phyloP scores from a whole-genome alignment of 2,888 invertebrate genomes.

The Pseudococcus jackbeardsleyi region DNA sequence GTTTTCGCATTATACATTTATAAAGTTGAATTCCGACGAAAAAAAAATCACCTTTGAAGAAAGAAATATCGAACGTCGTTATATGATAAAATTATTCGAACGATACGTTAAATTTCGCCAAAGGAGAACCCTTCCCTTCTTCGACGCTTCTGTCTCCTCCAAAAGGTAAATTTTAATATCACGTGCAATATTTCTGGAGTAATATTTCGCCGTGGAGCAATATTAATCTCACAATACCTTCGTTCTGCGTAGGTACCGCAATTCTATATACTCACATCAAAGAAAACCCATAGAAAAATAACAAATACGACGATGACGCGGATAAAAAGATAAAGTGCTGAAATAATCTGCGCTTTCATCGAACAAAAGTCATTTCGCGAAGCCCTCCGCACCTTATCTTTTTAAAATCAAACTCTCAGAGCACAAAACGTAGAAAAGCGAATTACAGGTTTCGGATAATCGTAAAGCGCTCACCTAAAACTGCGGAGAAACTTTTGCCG shows the following conservation, averaged over 20 bases:
- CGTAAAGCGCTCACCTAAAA: neutral
- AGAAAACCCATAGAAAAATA: conserved; percentile 1
- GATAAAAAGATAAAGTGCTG: neutral
- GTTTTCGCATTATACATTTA: neutral
- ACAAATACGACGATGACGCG: neutral
- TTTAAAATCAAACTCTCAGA: conserved; percentile 4
- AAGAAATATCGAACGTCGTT: conserved; percentile 5
- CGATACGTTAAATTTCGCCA: neutral
- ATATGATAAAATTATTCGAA: neutral
- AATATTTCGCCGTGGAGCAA: neutral
- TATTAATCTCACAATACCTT: neutral
- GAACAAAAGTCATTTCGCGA: conserved; percentile 26
- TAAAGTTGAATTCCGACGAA: neutral
- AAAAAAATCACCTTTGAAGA: neutral
- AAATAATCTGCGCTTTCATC: conserved; percentile 12
- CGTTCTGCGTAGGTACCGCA: neutral
- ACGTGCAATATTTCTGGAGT: neutral
- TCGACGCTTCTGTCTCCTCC: neutral
- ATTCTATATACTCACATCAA: conserved; percentile 11
- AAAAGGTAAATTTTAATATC: conserved; percentile 5
- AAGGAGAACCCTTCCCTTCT: neutral
- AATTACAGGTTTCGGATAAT: conserved; percentile 38
- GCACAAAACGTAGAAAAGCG: neutral
- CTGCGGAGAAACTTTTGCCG: neutral
- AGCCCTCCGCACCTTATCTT: neutral